Conservation (phyloP, 2,888 invertebrate genomes). For the Hyposoter didymator region DNA sequence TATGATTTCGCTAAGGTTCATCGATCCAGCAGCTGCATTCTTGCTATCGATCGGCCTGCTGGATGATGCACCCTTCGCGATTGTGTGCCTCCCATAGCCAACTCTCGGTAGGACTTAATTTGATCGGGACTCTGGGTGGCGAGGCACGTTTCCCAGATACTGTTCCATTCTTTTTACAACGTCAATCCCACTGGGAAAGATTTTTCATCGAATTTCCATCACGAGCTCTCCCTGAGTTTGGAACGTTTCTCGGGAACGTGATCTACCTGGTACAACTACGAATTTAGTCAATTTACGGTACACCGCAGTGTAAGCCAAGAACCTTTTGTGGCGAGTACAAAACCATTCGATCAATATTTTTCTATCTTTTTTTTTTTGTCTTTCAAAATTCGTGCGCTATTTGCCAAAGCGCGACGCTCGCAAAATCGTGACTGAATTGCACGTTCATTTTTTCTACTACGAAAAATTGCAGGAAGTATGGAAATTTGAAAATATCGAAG, state of each 20-base stretch:
- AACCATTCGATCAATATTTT: constrained; percentile 3
- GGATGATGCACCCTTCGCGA: constrained; percentile 2
- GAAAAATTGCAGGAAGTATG: too few relatives aligned
- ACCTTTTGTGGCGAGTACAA: background rate
- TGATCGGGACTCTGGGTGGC: constrained; percentile 14
- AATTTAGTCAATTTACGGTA: background rate
- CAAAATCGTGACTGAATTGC: too few relatives aligned
- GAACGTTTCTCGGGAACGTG: background rate
- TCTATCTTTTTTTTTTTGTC: background rate
- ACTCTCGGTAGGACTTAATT: constrained; percentile 6
- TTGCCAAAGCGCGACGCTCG: background rate
- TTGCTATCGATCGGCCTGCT: background rate
- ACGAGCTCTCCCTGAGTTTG: constrained; percentile 1
- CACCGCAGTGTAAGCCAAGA: background rate
- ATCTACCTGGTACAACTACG: background rate
- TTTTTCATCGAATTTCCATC: constrained; percentile 28
- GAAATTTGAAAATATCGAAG: too few relatives aligned
- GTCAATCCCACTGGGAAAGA: constrained; percentile 4
- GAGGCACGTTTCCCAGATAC: constrained; percentile 23
- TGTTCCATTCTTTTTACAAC: constrained; percentile 1
- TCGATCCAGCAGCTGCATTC: background rate
- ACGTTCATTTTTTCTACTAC: too few relatives aligned
- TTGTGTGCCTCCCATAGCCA: constrained; percentile 3
- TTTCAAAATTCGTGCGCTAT: background rate
- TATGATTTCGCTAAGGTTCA: background rate